Conservation (phyloP, 23 tunicate genomes). For the Corella eumyota region DNA sequence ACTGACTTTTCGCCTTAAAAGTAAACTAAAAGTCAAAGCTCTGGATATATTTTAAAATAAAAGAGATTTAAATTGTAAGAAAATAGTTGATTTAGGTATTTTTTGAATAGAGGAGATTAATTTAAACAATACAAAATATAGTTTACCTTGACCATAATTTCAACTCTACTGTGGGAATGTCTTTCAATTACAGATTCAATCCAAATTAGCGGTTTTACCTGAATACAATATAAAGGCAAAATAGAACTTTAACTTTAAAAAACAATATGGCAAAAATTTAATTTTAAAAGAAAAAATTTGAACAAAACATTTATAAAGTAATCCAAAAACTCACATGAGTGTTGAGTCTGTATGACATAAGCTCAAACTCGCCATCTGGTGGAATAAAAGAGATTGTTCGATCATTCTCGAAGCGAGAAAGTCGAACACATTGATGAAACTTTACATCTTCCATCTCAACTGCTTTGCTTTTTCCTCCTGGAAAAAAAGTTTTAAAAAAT, state of each 20-base stretch:
- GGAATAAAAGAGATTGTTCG: conserved; percentile 97
- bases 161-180: conserved; percentile 92
- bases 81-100: background rate
- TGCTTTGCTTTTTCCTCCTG: conserved; percentile 92
- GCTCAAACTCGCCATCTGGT: conserved; percentile 97
- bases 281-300: background rate
- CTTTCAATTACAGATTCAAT: conserved; percentile 89
- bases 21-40: background rate
- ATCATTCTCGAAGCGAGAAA: conserved; percentile 94
- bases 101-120: background rate
- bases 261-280: background rate
- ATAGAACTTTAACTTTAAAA: too few species aligned
- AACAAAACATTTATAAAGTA: background rate
- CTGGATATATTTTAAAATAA: background rate
- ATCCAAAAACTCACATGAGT: conserved; percentile 64
- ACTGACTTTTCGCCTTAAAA: conserved; percentile 86
- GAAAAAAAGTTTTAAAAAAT: conserved; percentile 3
- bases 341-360: conserved; percentile 91
- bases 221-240: too few species aligned
- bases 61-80: background rate
- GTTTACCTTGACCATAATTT: conserved; percentile 93
- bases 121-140: background rate
- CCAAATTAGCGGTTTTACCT: conserved; percentile 98
- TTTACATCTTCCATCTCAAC: conserved; percentile 98
- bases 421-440: conserved; percentile 94